Evolutionary conservation across 2,113 vertebrate genomes (phyloP).

Genomic region (Pimephales promelas): DNA sequence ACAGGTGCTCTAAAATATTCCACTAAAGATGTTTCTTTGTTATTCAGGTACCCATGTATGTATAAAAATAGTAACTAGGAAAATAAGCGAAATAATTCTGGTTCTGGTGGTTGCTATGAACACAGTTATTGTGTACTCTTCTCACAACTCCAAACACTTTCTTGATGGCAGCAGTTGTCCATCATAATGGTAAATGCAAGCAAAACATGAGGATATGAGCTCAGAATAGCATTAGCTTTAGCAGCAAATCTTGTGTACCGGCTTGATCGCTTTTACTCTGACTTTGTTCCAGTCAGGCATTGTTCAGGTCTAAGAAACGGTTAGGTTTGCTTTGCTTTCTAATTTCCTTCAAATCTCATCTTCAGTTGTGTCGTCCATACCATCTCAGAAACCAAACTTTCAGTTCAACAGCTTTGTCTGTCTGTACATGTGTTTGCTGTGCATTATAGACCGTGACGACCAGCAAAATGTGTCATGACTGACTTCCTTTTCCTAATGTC

Average conservation of each 20-base stretch:
- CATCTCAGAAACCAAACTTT: neutral
- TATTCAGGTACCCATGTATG: slow-evolving; percentile 31
- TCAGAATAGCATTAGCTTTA: neutral
- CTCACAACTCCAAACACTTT: neutral
- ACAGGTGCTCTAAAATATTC: neutral
- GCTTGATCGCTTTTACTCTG: slow-evolving; percentile 25
- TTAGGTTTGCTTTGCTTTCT: neutral
- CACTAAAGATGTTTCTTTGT: neutral
- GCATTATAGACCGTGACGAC: neutral
- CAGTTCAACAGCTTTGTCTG: neutral
- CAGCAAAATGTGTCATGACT: neutral
- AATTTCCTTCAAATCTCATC: neutral
- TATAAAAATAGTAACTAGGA: neutral
- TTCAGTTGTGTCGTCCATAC: slow-evolving; percentile 12
- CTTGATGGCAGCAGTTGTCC: neutral
- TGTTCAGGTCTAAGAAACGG: neutral
- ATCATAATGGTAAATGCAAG: slow-evolving; percentile 12
- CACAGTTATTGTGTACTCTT: neutral
- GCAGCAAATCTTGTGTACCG: neutral
- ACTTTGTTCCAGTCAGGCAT: slow-evolving; percentile 3
- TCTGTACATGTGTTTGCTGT: neutral
- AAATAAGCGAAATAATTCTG: neutral
- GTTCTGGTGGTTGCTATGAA: neutral
- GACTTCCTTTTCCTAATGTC: slow-evolving; percentile 41
- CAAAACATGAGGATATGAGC: neutral